These are phyloP conservation scores for Lysandra bellargus DNA, from an alignment of 2,888 invertebrate genomes.

Conservation along the genomic window DNA sequence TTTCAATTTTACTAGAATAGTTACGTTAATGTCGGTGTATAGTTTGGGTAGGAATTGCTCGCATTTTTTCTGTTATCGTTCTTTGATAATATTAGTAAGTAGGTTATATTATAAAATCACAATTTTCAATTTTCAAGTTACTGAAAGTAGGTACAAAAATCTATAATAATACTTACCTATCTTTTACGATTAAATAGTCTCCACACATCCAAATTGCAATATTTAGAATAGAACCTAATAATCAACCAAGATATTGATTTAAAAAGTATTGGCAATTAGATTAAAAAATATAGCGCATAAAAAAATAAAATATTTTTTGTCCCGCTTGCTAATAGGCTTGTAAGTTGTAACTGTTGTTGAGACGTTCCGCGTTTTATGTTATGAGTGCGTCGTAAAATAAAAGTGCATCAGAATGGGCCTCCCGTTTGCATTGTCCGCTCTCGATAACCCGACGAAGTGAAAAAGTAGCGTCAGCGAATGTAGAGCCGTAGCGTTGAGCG, in stretches of 20 bases:
- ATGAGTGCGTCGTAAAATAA: conserved; percentile 78
- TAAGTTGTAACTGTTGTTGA: conserved; percentile 71
- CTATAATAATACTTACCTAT: neutral
- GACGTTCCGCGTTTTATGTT: conserved; percentile 77
- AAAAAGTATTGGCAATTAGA: neutral
- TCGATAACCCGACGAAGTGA: conserved; percentile 60
- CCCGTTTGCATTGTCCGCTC: conserved; percentile 75
- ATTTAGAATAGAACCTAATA: neutral
- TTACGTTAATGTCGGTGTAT: conserved; percentile 46
- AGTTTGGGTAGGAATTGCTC: conserved; percentile 31
- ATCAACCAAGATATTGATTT: neutral
- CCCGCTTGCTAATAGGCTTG: conserved; percentile 56
- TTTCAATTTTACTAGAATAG: conserved; percentile 23
- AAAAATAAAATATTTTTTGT: conserved; percentile 45
- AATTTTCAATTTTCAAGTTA: too few relatives aligned
- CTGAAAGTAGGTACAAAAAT: neutral
- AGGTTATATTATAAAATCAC: too few relatives aligned
- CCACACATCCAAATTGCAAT: neutral
- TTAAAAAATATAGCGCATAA: conserved; percentile 48
- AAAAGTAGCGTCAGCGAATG: conserved; percentile 44
- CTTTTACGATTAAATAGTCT: too few relatives aligned
- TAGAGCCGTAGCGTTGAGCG: conserved; percentile 42
- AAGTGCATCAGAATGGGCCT: conserved; percentile 76
- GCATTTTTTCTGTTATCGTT: neutral
- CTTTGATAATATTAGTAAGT: too few relatives aligned